These are phyloP conservation scores for Pedicia rivosa DNA, from an alignment of 2,888 invertebrate genomes.

Conservation along the genomic window DNA sequence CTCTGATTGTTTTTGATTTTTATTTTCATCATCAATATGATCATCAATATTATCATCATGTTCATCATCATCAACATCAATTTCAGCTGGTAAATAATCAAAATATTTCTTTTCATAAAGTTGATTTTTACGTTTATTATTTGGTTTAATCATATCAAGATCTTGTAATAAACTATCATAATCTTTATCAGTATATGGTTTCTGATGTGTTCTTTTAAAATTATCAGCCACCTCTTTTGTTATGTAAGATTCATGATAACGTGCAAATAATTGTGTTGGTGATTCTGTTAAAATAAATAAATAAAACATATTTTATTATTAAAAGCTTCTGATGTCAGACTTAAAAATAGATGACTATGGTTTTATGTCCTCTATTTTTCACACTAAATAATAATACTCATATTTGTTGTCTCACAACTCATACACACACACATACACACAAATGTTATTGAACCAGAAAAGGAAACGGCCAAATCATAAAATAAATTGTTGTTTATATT, in stretches of 20 bases:
- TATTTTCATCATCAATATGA: no score
- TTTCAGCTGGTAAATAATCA: constrained; percentile 15
- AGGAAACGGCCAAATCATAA: no score
- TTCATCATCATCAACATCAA: constrained; percentile 3
- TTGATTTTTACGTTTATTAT: constrained; percentile 4
- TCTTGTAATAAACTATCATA: constrained; percentile 10
- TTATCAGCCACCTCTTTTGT: constrained; percentile 11
- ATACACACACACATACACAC: no score
- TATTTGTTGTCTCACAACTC: no score
- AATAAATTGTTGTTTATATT: no score
- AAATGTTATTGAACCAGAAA: no score
- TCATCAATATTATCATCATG: background rate
- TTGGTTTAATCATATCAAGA: constrained; percentile 7
- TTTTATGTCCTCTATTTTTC: no score
- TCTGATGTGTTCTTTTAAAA: constrained; percentile 6
- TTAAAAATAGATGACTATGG: no score
- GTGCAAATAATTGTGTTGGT: constrained; percentile 7
- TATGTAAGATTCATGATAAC: constrained; percentile 10
- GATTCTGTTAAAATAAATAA: background rate
- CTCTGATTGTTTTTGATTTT: no score
- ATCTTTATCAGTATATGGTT: constrained; percentile 7
- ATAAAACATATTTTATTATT: no score
- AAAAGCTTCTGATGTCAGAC: no score
- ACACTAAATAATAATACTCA: no score
- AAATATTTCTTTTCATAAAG: constrained; percentile 15